Evolutionary conservation across 2,888 invertebrate genomes (phyloP).

Genomic region (Himalopsyche tibetana): DNA sequence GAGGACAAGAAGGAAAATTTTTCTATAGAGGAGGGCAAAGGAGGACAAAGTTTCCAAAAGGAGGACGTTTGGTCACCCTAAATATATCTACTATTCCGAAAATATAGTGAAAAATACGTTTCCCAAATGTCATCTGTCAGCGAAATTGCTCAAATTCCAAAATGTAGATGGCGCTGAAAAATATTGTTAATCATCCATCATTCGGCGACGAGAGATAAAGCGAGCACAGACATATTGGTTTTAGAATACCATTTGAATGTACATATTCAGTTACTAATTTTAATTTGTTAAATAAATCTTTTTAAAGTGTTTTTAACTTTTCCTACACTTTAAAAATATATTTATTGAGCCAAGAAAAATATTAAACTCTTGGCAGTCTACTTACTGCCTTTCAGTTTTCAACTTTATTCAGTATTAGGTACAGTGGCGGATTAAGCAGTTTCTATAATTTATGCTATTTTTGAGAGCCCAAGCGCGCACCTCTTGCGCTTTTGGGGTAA

Average conservation of each 20-base stretch:
- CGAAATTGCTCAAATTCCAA: conserved; percentile 9
- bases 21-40: no score
- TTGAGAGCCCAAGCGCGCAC: no score
- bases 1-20: no score
- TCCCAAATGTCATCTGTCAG: neutral
- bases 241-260: neutral
- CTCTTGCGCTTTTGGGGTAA: no score
- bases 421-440: no score
- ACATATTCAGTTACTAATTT: neutral
- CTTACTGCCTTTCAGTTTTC: neutral
- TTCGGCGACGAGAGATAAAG: neutral
- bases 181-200: conserved; percentile 10
- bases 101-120: neutral
- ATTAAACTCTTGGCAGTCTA: neutral
- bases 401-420: neutral
- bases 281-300: neutral
- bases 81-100: neutral
- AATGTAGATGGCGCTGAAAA: neutral
- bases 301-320: neutral
- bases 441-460: no score
- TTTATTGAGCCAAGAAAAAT: neutral
- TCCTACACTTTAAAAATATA: neutral
- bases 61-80: no score
- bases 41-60: no score
- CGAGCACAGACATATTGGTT: neutral